Percentiles rank a stretch among this genome's conserved stretches.
Conservation (phyloP, 2,888 invertebrate genomes). For the Mylabris sibirica region DNA sequence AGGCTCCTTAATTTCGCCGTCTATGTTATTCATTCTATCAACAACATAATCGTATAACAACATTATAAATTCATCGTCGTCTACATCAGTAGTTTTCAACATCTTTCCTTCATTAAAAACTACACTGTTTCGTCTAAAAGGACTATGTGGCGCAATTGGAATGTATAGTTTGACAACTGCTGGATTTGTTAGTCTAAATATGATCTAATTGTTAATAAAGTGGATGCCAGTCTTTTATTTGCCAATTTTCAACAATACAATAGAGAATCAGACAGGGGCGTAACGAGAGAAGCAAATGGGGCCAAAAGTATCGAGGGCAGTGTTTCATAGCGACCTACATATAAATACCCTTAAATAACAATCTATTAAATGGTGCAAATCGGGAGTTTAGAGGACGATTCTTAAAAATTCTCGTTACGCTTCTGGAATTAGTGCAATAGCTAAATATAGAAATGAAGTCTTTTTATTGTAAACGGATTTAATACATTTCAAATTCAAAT, state of each 20-base stretch:
- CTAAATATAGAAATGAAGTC: constrained; percentile 1
- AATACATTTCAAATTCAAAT: not conserved
- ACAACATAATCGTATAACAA: not conserved
- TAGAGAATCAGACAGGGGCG: too few species aligned
- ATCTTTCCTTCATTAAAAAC: not conserved
- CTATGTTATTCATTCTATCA: not conserved
- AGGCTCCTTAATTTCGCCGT: not conserved
- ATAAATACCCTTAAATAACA: too few species aligned
- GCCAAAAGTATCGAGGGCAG: too few species aligned
- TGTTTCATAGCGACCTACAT: too few species aligned
- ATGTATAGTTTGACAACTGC: not conserved
- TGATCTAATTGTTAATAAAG: not conserved
- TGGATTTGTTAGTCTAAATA: not conserved
- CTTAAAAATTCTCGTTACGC: too few species aligned
- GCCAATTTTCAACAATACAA: not conserved
- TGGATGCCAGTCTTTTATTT: not conserved
- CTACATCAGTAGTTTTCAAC: not conserved
- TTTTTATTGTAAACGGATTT: not conserved
- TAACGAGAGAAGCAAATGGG: too few species aligned
- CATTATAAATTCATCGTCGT: not conserved
- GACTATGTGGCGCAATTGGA: not conserved
- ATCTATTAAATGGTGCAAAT: too few species aligned
- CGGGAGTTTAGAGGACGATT: too few species aligned
- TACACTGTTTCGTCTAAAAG: not conserved
- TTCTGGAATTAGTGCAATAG: not conserved